Evolutionary conservation across 2,888 invertebrate genomes (phyloP).

Genomic region (Iselma pallidipennis): DNA sequence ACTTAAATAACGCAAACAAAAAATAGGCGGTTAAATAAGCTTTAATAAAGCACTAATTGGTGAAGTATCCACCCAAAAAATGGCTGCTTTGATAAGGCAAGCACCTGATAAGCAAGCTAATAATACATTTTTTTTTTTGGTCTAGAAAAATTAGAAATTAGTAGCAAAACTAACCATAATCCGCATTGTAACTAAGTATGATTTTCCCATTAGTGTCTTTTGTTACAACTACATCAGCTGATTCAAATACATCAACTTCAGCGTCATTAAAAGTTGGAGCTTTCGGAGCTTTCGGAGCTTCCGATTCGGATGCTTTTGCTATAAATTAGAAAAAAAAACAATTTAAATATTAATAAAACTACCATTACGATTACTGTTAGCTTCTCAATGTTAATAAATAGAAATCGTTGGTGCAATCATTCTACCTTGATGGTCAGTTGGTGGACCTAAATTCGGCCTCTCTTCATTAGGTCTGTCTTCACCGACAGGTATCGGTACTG

Average conservation of each 20-base stretch:
- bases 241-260: conserved; percentile 12
- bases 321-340: neutral
- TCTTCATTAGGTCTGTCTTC: neutral
- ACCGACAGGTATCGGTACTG: neutral
- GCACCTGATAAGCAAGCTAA: conserved; percentile 14
- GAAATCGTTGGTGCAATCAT: no score
- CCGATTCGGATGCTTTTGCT: neutral
- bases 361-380: neutral
- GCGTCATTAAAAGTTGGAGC: neutral
- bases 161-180: conserved; percentile 44
- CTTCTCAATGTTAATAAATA: neutral
- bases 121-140: neutral
- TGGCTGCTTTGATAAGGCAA: conserved; percentile 9
- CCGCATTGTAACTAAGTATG: conserved; percentile 36
- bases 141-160: conserved; percentile 17
- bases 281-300: neutral
- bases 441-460: neutral
- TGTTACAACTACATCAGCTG: conserved; percentile 20
- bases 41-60: neutral
- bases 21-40: no score
- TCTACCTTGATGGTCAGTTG: neutral
- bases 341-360: neutral
- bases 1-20: no score
- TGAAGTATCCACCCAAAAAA: conserved; percentile 14
- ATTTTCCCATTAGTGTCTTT: conserved; percentile 34